Conservation (phyloP, 2,797 vertebrate genomes). For the Pipistrellus pipistrellus region DNA sequence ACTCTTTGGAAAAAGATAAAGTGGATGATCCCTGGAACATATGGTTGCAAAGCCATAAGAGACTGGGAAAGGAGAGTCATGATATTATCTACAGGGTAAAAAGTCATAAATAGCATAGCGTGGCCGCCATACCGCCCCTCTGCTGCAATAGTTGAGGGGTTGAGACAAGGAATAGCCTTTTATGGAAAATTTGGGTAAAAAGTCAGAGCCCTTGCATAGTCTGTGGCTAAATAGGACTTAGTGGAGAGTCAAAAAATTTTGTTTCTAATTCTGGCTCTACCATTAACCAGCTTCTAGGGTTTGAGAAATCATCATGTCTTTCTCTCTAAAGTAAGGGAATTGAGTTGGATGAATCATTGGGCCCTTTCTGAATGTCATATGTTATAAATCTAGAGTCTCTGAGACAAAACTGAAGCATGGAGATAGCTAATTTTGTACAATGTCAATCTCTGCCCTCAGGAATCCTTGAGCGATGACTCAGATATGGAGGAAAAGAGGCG, state of each 20-base stretch:
- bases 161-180: not conserved
- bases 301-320: not conserved
- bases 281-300: not conserved
- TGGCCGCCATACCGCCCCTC: not conserved
- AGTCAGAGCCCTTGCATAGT: not conserved
- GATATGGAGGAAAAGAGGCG: not conserved
- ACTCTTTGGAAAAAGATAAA: not conserved
- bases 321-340: constrained; percentile 18
- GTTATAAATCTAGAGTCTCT: not conserved
- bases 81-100: not conserved
- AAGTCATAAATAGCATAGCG: not conserved
- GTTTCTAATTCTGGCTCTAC: constrained; percentile 5
- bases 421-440: not conserved
- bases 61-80: not conserved
- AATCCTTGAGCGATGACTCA: not conserved
- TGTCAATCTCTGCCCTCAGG: not conserved
- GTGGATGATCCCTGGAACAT: not conserved
- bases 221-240: not conserved
- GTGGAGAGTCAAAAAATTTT: not conserved
- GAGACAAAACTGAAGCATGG: not conserved
- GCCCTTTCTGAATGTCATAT: not conserved
- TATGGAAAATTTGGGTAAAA: not conserved
- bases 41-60: not conserved
- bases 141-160: not conserved
- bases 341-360: not conserved